phyloP scores from a whole-genome alignment of 2,113 vertebrate genomes.

The Corythoichthys intestinalis region DNA sequence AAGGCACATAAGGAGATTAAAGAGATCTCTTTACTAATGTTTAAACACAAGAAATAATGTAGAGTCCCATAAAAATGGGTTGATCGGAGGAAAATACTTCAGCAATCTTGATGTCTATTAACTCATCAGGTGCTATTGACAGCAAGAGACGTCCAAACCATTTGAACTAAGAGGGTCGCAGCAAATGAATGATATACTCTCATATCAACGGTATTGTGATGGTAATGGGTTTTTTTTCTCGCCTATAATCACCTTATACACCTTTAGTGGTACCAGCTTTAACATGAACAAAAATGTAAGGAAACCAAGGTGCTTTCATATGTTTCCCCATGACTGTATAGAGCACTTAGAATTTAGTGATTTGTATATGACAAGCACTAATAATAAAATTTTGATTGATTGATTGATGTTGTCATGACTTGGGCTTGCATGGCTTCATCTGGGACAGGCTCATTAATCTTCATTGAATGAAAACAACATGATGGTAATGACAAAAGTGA shows the following conservation, averaged over 20 bases:
- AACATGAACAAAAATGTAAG: too few relatives aligned
- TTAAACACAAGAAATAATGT: constrained; percentile 9
- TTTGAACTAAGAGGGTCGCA: too few relatives aligned
- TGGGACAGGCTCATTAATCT: background rate
- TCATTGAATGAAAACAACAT: background rate
- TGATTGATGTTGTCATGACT: background rate
- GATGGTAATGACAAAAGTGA: background rate
- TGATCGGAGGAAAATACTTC: background rate
- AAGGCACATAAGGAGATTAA: constrained; percentile 15
- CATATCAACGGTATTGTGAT: too few relatives aligned
- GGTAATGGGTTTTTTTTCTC: too few relatives aligned
- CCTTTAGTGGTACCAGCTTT: too few relatives aligned
- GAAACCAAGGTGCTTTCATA: too few relatives aligned
- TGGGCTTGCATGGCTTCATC: background rate
- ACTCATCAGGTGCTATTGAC: background rate
- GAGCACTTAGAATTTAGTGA: too few relatives aligned
- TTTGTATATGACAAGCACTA: background rate
- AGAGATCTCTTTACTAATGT: constrained; percentile 13
- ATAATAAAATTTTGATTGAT: background rate
- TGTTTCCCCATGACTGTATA: too few relatives aligned
- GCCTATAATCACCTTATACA: too few relatives aligned
- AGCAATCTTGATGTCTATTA: background rate
- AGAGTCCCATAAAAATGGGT: background rate
- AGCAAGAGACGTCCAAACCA: too few relatives aligned
- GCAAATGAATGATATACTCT: too few relatives aligned